These are phyloP conservation scores for Genyomyrus donnyi DNA, from an alignment of 2,113 vertebrate species.

Conservation along the genomic window DNA sequence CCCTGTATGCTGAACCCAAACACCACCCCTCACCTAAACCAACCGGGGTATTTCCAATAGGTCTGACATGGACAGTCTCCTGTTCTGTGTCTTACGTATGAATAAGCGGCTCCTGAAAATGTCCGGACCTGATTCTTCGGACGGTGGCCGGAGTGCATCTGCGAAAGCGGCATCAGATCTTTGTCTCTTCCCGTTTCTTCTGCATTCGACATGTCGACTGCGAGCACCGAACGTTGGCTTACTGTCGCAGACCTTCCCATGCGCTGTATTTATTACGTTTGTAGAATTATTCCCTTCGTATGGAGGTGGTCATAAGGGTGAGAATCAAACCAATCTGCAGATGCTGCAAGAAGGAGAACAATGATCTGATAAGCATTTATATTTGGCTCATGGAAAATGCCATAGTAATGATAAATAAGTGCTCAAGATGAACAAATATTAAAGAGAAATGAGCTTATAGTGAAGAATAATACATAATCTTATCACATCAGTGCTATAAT, in stretches of 20 bases:
- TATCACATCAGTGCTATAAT: background rate
- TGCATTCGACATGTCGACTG: background rate
- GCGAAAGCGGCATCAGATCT: background rate
- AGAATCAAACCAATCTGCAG: background rate
- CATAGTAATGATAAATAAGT: background rate
- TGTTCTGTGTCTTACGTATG: background rate
- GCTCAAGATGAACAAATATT: background rate
- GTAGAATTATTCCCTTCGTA: background rate
- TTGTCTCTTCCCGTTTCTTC: background rate
- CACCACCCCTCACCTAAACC: background rate
- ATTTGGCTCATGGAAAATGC: background rate
- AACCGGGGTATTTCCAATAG: background rate
- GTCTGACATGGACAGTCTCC: background rate
- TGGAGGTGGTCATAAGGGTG: background rate
- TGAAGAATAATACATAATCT: background rate
- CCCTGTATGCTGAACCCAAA: no score
- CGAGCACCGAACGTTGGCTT: background rate
- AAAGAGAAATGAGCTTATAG: background rate
- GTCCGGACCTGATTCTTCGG: background rate
- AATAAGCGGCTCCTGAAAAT: slow-evolving; percentile 23
- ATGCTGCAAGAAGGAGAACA: background rate
- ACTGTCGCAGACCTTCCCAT: background rate
- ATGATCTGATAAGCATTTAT: background rate
- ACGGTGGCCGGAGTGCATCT: background rate
- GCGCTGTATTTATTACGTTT: background rate